Evolutionary conservation across 2,888 invertebrate genomes (phyloP).

Genomic region (Idaea aversata): DNA sequence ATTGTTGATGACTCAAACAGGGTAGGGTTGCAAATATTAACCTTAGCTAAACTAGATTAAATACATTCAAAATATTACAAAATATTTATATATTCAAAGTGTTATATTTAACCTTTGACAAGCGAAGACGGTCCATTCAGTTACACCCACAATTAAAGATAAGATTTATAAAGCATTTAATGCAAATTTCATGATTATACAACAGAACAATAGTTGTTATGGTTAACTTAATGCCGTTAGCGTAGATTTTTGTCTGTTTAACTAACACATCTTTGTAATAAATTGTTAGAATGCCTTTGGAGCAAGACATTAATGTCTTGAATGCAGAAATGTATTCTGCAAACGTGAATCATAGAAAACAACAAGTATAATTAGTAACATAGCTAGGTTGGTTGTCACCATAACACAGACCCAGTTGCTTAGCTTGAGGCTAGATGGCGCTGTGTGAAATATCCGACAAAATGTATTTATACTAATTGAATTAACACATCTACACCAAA

Average conservation of each 20-base stretch:
- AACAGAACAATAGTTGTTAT: slow-evolving; percentile 13
- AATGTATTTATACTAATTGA: neutral
- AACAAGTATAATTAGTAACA: too few relatives aligned
- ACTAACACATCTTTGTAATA: slow-evolving; percentile 2
- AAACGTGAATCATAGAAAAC: too few relatives aligned
- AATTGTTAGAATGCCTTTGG: neutral
- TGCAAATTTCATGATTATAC: slow-evolving; percentile 13
- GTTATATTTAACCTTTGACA: slow-evolving; percentile 14
- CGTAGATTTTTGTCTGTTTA: slow-evolving; percentile 10
- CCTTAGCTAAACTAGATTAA: neutral
- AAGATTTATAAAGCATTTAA: slow-evolving; percentile 10
- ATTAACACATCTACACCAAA: neutral
- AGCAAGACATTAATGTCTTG: neutral
- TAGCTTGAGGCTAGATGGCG: neutral
- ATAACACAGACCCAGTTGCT: too few relatives aligned
- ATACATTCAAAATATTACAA: neutral
- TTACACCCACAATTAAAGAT: slow-evolving; percentile 12
- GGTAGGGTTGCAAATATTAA: neutral
- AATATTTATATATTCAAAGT: neutral
- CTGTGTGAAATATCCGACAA: neutral
- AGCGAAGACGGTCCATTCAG: slow-evolving; percentile 8
- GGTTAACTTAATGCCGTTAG: slow-evolving; percentile 8
- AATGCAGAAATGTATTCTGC: neutral
- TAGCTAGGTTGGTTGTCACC: too few relatives aligned
- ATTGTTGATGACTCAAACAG: neutral